Evolutionary conservation across 2,797 vertebrate species (phyloP).

Genomic region (Toxotes lorentzi): DNA sequence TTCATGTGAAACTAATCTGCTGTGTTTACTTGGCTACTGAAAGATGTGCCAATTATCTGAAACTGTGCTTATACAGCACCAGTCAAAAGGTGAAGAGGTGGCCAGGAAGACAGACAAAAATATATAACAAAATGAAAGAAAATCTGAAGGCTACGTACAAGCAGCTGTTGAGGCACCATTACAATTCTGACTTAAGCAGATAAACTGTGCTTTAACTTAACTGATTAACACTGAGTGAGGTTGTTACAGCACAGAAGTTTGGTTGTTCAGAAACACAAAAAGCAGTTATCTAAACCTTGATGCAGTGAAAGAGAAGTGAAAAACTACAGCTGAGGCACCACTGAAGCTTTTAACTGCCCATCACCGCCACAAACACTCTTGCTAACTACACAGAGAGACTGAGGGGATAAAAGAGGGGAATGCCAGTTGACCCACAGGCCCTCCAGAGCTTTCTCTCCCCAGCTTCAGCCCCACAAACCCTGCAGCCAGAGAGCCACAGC

Average conservation of each 20-base stretch:
- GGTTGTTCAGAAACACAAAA: neutral
- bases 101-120: neutral
- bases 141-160: neutral
- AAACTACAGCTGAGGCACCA: slow-evolving; percentile 14
- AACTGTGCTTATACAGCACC: neutral
- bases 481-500: slow-evolving; percentile 50
- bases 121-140: neutral
- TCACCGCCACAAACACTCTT: slow-evolving; percentile 34
- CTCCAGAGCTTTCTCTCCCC: slow-evolving; percentile 33
- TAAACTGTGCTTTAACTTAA: slow-evolving; percentile 3
- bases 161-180: neutral
- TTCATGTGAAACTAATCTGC: neutral
- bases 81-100: neutral
- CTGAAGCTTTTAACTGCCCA: slow-evolving; percentile 7
- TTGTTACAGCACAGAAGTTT: neutral
- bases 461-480: slow-evolving; percentile 31
- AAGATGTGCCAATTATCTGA: neutral
- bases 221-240: neutral
- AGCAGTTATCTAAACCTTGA: neutral
- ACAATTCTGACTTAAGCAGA: neutral
- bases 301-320: neutral
- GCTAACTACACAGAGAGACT: slow-evolving; percentile 4
- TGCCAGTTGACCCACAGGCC: slow-evolving; percentile 43
- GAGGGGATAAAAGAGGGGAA: slow-evolving; percentile 20
- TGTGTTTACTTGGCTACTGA: neutral